Conservation (phyloP, 2,113 vertebrate genomes). For the Neolamprologus falcicula region DNA sequence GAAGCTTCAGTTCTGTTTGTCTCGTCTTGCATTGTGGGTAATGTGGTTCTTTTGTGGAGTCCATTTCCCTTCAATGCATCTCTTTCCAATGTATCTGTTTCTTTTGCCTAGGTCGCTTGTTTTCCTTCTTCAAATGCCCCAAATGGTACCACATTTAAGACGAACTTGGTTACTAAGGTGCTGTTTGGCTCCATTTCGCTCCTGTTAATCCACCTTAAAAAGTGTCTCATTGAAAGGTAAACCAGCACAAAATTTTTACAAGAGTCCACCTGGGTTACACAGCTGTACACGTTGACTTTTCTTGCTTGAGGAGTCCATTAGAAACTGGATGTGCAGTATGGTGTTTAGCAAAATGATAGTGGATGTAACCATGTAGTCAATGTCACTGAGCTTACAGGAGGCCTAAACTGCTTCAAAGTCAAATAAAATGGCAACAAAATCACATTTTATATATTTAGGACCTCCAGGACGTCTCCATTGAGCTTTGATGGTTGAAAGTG, state of each 20-base stretch:
- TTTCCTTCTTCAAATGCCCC: background rate
- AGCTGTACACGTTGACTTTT: conserved; percentile 32
- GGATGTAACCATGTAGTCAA: background rate
- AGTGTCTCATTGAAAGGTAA: background rate
- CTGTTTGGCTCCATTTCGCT: background rate
- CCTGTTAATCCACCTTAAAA: background rate
- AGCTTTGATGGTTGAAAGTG: conserved; percentile 3
- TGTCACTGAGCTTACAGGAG: conserved; percentile 10
- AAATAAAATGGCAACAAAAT: background rate
- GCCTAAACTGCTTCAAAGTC: background rate
- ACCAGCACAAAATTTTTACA: background rate
- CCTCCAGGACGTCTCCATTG: conserved; percentile 11
- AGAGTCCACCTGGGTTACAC: background rate
- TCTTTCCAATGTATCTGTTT: background rate
- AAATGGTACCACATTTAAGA: background rate
- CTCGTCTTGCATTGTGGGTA: conserved; percentile 25
- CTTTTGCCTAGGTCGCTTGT: background rate
- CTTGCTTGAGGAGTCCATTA: background rate
- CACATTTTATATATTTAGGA: background rate
- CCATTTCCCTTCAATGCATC: background rate
- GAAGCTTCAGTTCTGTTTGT: background rate
- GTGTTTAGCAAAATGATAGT: background rate
- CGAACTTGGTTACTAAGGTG: conserved; percentile 31
- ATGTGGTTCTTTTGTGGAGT: background rate
- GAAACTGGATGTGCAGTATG: background rate